These are phyloP conservation scores for Osmerus eperlanus DNA, from an alignment of 2,113 vertebrate species.

Conservation along the genomic window DNA sequence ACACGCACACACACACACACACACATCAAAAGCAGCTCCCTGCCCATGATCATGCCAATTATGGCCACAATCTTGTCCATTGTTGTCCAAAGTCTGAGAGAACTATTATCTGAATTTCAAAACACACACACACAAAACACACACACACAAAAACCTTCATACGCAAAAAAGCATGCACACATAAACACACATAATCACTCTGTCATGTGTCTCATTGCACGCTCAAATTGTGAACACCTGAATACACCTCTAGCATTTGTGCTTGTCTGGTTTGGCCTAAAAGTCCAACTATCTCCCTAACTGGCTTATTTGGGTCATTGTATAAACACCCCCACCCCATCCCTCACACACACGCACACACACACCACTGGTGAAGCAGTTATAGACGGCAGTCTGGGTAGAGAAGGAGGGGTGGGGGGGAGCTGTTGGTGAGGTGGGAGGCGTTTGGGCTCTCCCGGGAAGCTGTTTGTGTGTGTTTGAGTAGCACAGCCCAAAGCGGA, in stretches of 20 bases:
- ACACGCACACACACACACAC: neutral
- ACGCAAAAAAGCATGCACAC: neutral
- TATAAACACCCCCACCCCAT: conserved; percentile 52
- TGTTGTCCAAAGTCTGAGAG: conserved; percentile 17
- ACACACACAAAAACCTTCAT: conserved; percentile 8
- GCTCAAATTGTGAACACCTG: conserved; percentile 1
- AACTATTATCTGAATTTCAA: neutral
- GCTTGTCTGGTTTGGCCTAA: conserved; percentile 23
- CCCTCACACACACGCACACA: conserved; percentile 4
- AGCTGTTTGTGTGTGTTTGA: conserved; percentile 37
- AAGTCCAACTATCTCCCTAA: conserved; percentile 42
- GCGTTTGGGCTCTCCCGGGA: conserved; percentile 36
- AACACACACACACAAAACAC: neutral
- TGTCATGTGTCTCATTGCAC: neutral
- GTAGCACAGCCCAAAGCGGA: conserved; percentile 26
- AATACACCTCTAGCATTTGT: conserved; percentile 18
- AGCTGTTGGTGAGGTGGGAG: conserved; percentile 25
- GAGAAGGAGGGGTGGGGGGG: conserved; percentile 37
- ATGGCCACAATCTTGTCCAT: conserved; percentile 21
- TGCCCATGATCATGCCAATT: conserved; percentile 11
- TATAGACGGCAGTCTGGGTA: conserved; percentile 44
- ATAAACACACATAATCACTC: neutral
- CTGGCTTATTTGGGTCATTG: conserved; percentile 67
- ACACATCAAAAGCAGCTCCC: neutral
- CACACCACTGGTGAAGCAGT: conserved; percentile 37